Percentiles rank a stretch among this genome's conserved stretches.
phyloP scores from a whole-genome alignment of 2,113 vertebrate species.

The Chloropsis hardwickii region DNA sequence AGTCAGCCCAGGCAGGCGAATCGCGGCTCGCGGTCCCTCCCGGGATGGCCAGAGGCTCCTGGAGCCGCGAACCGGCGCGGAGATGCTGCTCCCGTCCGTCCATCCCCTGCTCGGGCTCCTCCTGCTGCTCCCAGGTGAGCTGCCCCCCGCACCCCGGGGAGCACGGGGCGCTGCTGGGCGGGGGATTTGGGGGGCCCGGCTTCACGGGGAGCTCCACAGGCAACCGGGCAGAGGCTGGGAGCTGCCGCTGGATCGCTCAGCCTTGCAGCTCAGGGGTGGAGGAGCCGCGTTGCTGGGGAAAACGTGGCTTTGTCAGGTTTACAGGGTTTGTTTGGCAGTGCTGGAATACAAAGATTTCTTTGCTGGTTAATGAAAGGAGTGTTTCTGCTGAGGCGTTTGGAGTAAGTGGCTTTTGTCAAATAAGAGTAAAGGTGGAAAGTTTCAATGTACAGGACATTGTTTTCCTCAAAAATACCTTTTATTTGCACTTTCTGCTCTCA shows the following conservation, averaged over 20 bases:
- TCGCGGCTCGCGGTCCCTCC: conserved; percentile 8
- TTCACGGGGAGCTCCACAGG: not conserved
- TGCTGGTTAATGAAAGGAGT: not conserved
- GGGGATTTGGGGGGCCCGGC: not conserved
- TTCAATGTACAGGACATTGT: not conserved
- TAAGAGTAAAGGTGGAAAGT: not conserved
- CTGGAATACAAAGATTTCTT: not conserved
- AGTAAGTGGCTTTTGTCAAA: not conserved
- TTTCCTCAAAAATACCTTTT: not conserved
- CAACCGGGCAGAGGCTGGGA: accelerated
- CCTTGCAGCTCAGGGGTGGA: not conserved
- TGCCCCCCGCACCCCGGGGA: accelerated
- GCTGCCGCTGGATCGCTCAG: not conserved
- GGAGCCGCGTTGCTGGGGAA: not conserved
- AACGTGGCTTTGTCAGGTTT: accelerated
- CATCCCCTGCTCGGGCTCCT: conserved; percentile 41
- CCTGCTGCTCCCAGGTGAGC: conserved; percentile 71
- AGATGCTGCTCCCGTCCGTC: conserved; percentile 15
- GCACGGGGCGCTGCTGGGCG: accelerated
- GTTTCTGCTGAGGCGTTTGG: not conserved
- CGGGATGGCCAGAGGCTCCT: conserved; percentile 66
- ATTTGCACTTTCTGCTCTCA: not conserved
- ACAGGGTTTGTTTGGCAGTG: accelerated
- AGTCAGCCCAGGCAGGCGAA: conserved; percentile 59
- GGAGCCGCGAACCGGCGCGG: not conserved